phyloP scores from a whole-genome alignment of 2,888 invertebrate species.

The Sympetrum striolatum region DNA sequence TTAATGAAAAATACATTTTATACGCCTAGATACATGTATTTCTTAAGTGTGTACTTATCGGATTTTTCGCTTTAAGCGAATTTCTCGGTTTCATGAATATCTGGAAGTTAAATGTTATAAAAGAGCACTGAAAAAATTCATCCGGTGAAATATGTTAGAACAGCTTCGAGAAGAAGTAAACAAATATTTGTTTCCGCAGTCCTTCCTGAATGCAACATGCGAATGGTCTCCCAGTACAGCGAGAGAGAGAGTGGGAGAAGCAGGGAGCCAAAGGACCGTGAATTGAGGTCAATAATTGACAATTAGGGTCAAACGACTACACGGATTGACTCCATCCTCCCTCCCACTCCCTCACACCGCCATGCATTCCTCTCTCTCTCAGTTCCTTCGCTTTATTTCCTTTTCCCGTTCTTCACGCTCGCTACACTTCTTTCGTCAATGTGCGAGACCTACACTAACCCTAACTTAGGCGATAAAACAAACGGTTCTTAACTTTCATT shows the following conservation, averaged over 20 bases:
- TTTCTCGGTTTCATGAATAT: too few species aligned
- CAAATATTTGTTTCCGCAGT: too few species aligned
- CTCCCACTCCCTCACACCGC: background rate
- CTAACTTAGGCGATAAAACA: too few species aligned
- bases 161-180: too few species aligned
- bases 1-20: too few species aligned
- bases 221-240: background rate
- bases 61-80: too few species aligned
- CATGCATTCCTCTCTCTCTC: background rate
- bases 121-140: too few species aligned
- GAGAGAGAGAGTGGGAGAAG: background rate
- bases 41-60: too few species aligned
- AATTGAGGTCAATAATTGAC: constrained; percentile 44
- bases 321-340: constrained; percentile 40
- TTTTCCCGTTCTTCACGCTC: background rate
- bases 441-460: background rate
- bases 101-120: too few species aligned
- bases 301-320: constrained; percentile 40
- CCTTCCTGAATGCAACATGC: background rate
- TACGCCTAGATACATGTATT: too few species aligned
- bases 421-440: background rate
- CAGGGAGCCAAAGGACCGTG: background rate
- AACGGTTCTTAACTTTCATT: too few species aligned
- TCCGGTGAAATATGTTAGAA: too few species aligned
- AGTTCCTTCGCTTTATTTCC: background rate